Conservation (phyloP, 2,113 vertebrate species). For the Guaruba guarouba region DNA sequence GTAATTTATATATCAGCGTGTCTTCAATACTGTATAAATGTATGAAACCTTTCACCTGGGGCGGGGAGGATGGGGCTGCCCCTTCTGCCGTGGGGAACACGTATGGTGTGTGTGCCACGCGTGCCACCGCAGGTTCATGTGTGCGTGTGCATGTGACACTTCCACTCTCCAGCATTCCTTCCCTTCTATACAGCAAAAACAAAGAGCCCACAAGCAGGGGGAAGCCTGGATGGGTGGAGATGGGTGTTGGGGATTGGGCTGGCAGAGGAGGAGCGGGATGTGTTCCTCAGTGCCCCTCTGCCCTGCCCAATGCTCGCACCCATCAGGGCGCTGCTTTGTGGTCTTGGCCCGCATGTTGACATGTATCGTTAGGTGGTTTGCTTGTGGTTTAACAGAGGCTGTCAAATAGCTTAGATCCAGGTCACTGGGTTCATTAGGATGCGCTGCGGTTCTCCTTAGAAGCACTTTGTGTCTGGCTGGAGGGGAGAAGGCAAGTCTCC, state of each 20-base stretch:
- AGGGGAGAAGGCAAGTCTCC: background rate
- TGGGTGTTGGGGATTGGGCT: background rate
- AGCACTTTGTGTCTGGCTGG: background rate
- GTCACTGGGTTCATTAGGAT: background rate
- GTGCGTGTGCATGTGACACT: background rate
- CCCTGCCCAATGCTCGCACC: fast-evolving
- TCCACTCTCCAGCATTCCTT: background rate
- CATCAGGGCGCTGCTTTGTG: fast-evolving
- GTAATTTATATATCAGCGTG: slow-evolving; percentile 69
- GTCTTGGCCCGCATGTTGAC: background rate
- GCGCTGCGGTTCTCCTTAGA: background rate
- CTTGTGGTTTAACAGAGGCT: background rate
- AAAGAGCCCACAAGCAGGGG: background rate
- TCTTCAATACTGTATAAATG: slow-evolving; percentile 55
- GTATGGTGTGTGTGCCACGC: fast-evolving
- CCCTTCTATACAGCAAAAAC: background rate
- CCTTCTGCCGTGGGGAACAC: background rate
- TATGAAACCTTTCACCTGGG: background rate
- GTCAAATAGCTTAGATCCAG: background rate
- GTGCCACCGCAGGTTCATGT: background rate
- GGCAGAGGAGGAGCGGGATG: background rate
- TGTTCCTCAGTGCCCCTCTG: background rate
- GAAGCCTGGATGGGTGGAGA: background rate
- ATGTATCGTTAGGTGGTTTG: background rate
- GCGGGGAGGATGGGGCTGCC: background rate